Evolutionary conservation across 2,888 invertebrate species (phyloP).

Genomic region (Petrolisthes manimaculis): DNA sequence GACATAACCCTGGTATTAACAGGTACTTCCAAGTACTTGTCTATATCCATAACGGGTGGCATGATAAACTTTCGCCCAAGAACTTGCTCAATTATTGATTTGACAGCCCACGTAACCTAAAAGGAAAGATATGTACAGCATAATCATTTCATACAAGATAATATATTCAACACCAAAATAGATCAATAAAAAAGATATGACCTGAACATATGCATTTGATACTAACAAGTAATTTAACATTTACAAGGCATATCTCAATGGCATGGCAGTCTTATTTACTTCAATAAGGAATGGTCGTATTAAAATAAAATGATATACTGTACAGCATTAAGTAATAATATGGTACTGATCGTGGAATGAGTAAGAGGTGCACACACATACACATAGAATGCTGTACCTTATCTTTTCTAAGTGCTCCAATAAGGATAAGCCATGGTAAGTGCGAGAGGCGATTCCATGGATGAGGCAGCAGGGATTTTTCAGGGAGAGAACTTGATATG

Average conservation of each 20-base stretch:
- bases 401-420: slow-evolving; percentile 43
- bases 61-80: slow-evolving; percentile 35
- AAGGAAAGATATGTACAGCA: not conserved
- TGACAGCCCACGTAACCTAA: slow-evolving; percentile 48
- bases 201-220: too few relatives aligned
- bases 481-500: slow-evolving; percentile 23
- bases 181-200: too few relatives aligned
- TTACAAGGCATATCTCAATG: too few relatives aligned
- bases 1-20: not conserved
- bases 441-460: slow-evolving; percentile 34
- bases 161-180: too few relatives aligned
- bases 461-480: slow-evolving; percentile 25
- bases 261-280: too few relatives aligned
- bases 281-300: too few relatives aligned
- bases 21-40: slow-evolving; percentile 25
- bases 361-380: not conserved
- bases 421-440: slow-evolving; percentile 43
- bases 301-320: not conserved
- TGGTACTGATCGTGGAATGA: too few relatives aligned
- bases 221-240: too few relatives aligned
- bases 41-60: slow-evolving; percentile 36
- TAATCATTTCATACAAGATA: not conserved
- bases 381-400: slow-evolving; percentile 19
- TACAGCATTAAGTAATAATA: not conserved
- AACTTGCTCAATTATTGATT: slow-evolving; percentile 43